phyloP scores from a whole-genome alignment of 2,888 invertebrate genomes.

The Agonopterix heracliana region DNA sequence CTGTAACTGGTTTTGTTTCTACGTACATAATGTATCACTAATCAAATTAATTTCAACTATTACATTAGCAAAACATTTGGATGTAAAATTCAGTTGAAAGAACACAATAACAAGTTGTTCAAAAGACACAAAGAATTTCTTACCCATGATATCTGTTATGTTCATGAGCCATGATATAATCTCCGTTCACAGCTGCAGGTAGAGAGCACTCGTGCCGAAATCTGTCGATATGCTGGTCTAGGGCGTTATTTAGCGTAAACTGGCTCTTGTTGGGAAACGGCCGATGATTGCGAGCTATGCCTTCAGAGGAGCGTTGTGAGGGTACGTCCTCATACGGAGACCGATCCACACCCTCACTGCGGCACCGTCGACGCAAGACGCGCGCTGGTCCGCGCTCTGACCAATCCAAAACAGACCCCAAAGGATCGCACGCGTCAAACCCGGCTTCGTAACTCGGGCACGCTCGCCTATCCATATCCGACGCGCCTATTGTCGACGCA shows the following conservation, averaged over 20 bases:
- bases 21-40: too few relatives aligned
- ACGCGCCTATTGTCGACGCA: slow-evolving; percentile 53
- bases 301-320: slow-evolving; percentile 48
- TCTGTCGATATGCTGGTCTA: slow-evolving; percentile 36
- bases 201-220: slow-evolving; percentile 58
- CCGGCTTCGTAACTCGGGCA: slow-evolving; percentile 67
- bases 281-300: slow-evolving; percentile 40
- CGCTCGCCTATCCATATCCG: slow-evolving; percentile 68
- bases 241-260: slow-evolving; percentile 52
- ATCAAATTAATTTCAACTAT: too few relatives aligned
- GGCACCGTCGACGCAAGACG: slow-evolving; percentile 65
- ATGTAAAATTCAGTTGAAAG: too few relatives aligned
- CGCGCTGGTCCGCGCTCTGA: slow-evolving; percentile 56
- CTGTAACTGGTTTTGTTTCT: too few relatives aligned
- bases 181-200: slow-evolving; percentile 62
- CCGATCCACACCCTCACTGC: slow-evolving; percentile 68
- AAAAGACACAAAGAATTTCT: slow-evolving; percentile 16
- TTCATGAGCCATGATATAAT: slow-evolving; percentile 63
- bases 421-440: slow-evolving; percentile 64
- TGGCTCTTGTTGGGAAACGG: slow-evolving; percentile 53
- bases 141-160: slow-evolving; percentile 49
- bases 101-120: too few relatives aligned
- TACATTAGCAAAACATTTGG: too few relatives aligned
- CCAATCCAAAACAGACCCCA: slow-evolving; percentile 61
- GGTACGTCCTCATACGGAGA: slow-evolving; percentile 68